Evolutionary conservation across 2,888 invertebrate genomes (phyloP).

Genomic region (Formica aserva): DNA sequence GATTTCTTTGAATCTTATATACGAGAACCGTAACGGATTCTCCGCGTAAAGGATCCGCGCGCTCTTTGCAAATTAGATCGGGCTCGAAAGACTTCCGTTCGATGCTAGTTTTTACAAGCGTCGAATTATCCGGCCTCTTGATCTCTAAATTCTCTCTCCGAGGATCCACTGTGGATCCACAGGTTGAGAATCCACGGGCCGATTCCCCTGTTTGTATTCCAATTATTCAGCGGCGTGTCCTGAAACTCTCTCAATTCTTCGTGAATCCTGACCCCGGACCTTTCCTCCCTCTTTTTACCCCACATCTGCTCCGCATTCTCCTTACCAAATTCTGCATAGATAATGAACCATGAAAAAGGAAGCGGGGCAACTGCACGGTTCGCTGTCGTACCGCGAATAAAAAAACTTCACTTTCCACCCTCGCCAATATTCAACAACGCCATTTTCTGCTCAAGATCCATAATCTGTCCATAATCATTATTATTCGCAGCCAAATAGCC

Average conservation of each 20-base stretch:
- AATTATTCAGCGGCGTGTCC: slow-evolving; percentile 70
- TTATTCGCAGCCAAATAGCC: slow-evolving; percentile 74
- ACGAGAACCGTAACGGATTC: slow-evolving; percentile 48
- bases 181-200: slow-evolving; percentile 64
- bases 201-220: slow-evolving; percentile 57
- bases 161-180: slow-evolving; percentile 33
- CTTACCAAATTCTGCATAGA: slow-evolving; percentile 72
- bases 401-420: slow-evolving; percentile 65
- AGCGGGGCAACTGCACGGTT: background rate
- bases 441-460: slow-evolving; percentile 77
- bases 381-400: slow-evolving; percentile 18
- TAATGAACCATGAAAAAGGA: slow-evolving; percentile 65
- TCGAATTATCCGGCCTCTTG: background rate
- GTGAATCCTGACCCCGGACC: slow-evolving; percentile 63
- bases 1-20: slow-evolving; percentile 66
- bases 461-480: slow-evolving; percentile 75
- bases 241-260: slow-evolving; percentile 67
- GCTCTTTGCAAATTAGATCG: slow-evolving; percentile 38
- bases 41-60: background rate
- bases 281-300: slow-evolving; percentile 28
- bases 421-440: slow-evolving; percentile 70
- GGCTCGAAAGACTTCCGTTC: background rate
- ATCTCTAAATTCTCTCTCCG: background rate
- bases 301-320: slow-evolving; percentile 16
- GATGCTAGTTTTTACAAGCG: slow-evolving; percentile 13